Evolutionary conservation across 1,140 invertebrate species (phyloP), one percentile per base, ranked within the genome.

Genomic region (Heterodera carotae): DNA sequence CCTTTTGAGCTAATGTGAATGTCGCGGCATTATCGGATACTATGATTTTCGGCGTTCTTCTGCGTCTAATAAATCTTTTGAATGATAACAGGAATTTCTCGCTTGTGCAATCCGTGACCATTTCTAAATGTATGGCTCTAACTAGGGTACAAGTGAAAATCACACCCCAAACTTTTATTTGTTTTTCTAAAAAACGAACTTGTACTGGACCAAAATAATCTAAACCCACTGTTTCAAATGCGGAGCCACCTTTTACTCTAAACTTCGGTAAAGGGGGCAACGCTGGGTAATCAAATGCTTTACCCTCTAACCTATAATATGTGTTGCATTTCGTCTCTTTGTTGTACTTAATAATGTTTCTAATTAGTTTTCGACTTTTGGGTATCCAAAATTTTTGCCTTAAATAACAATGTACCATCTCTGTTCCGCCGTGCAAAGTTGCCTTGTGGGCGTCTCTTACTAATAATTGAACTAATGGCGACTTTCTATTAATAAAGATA

Each of bases 161-260:
- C 25, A n/a, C 64, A 18, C 64, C 64, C 64, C 64, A 67, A 25
- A 67, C 64, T 2, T 67, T 67, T n/a, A n/a, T n/a, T 67, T 67
- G 64, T 67, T 67, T 67, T 6, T 67, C n/a, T 22, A 33, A 18
- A 18, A 25, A 33, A 2, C 36, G 15, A 22, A 22, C 15, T 36
- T 12, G 31, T 36, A 67, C 25, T 2, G 64, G 64, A 31, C 64
- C 64, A 18, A 67, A 67, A 67, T 67, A 67, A 4, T 67, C 64
- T 18, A 67, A 18, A 0, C 64, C 64, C 12, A 67, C 25, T 15
- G 64, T 67, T 67, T 67, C 64, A 31, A 31, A 67, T 67, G 36
- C 64, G 12, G 6, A 8, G 6, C 6, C 6, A 6, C 39, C 39
- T 2, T 43, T 43, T 1, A 43, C 39, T 43, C 39, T 15, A 18